A percentile compares a stretch with the other conserved stretches of the same genome.
phyloP scores from a whole-genome alignment of 2,888 invertebrate species.

The Amorpha juglandis region DNA sequence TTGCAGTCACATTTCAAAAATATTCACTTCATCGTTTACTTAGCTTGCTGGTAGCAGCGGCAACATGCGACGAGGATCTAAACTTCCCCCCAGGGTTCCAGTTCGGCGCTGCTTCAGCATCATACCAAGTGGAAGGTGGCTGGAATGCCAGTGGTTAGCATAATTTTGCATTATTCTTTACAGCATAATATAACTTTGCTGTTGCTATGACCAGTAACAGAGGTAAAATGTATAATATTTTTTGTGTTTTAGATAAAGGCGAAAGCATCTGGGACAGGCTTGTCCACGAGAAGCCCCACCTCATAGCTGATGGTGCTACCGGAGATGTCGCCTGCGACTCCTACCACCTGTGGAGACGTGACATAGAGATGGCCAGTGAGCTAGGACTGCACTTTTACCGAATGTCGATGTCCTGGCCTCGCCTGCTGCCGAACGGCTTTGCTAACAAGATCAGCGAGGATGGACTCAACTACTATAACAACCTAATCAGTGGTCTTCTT shows the following conservation, averaged over 20 bases:
- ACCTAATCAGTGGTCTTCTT: conserved; percentile 77
- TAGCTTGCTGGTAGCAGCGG: no score
- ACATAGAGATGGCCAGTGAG: conserved; percentile 81
- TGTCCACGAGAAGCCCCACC: conserved; percentile 25
- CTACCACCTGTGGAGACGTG: conserved; percentile 84
- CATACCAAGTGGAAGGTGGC: conserved; percentile 69
- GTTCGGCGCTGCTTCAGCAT: conserved; percentile 64
- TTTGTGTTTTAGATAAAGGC: conserved; percentile 86
- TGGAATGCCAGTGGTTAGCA: conserved; percentile 70
- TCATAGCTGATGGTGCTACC: conserved; percentile 57
- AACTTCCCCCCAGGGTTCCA: conserved; percentile 52
- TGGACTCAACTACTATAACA: conserved; percentile 80
- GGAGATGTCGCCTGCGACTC: conserved; percentile 87
- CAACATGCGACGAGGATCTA: not conserved
- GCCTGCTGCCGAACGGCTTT: conserved; percentile 68
- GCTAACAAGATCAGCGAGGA: conserved; percentile 71
- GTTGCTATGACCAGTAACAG: not conserved
- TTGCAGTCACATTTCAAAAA: no score
- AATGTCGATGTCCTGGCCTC: conserved; percentile 85
- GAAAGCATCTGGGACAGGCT: conserved; percentile 82
- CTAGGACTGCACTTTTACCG: conserved; percentile 82
- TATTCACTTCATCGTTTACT: no score
- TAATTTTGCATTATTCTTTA: not conserved
- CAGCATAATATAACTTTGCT: not conserved
- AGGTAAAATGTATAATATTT: not conserved